Percentiles rank a stretch among this genome's conserved stretches.
phyloP scores from a whole-genome alignment of 2,888 invertebrate genomes.

The Mayetiola destructor region DNA sequence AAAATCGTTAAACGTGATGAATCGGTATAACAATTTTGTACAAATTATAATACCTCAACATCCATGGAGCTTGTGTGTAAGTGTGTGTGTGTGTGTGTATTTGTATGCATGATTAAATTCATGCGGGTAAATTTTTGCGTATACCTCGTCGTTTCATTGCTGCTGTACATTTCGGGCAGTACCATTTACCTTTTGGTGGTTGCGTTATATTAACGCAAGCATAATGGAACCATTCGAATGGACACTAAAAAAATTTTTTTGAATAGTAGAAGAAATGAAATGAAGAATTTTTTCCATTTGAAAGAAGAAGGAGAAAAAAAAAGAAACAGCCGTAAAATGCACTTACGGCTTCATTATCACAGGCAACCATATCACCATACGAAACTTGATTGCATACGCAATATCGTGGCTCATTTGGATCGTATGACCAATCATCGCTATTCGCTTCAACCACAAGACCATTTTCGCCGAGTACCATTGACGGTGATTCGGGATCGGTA shows the following conservation, averaged over 20 bases:
- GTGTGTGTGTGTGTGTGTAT: too few relatives aligned
- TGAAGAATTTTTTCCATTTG: not conserved
- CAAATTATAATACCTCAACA: too few relatives aligned
- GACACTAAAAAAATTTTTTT: conserved; percentile 67
- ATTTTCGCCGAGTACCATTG: conserved; percentile 25
- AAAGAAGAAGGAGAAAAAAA: not conserved
- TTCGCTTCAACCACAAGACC: conserved; percentile 32
- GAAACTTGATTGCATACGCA: conserved; percentile 95
- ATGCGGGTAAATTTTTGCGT: too few relatives aligned
- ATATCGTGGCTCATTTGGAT: conserved; percentile 92
- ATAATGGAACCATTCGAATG: conserved; percentile 99
- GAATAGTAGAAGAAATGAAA: conserved; percentile 15
- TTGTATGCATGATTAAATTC: too few relatives aligned
- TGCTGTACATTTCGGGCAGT: conserved; percentile 86
- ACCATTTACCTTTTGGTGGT: conserved; percentile 98
- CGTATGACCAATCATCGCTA: conserved; percentile 75
- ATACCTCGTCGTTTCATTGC: conserved; percentile 73
- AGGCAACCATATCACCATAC: conserved; percentile 98
- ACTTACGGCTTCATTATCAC: conserved; percentile 91
- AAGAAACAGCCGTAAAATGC: conserved; percentile 7
- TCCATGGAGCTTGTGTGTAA: too few relatives aligned
- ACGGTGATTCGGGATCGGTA: conserved; percentile 21
- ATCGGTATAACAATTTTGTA: too few relatives aligned
- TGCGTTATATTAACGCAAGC: conserved; percentile 92
- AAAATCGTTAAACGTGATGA: too few relatives aligned